Conservation (phyloP, 2,113 vertebrate species). For the Cromileptes altivelis region DNA sequence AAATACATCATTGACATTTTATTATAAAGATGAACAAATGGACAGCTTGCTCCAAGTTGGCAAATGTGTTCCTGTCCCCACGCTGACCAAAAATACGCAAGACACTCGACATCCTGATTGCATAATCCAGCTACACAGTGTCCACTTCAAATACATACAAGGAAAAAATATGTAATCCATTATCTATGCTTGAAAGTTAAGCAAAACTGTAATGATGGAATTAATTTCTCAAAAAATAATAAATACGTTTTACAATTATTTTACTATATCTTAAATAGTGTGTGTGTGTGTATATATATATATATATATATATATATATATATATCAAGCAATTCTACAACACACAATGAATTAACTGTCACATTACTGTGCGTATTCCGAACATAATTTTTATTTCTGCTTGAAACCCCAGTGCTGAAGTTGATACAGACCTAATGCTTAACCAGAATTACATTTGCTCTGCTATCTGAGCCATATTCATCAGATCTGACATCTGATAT, state of each 20-base stretch:
- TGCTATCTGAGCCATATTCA: slow-evolving; percentile 65
- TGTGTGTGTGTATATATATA: no score
- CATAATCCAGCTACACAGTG: background rate
- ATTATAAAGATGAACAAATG: background rate
- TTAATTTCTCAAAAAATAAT: background rate
- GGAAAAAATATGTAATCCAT: background rate
- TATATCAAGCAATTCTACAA: background rate
- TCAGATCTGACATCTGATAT: slow-evolving; percentile 79
- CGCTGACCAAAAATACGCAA: background rate
- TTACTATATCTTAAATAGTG: background rate
- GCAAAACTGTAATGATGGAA: background rate
- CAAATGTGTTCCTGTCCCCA: background rate
- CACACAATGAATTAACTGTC: background rate
- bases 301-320: no score
- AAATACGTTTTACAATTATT: background rate
- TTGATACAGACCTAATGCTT: slow-evolving; percentile 34
- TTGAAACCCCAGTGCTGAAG: slow-evolving; percentile 6
- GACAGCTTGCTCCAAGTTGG: background rate
- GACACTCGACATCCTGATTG: background rate
- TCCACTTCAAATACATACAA: background rate
- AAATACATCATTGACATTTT: slow-evolving; percentile 3
- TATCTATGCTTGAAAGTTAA: background rate
- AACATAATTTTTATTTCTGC: slow-evolving; percentile 1
- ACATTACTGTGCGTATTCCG: background rate
- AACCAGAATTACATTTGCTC: slow-evolving; percentile 30